Evolutionary conservation across 1,140 invertebrate genomes (phyloP), one percentile per base, ranked within the genome.

Genomic region (Magallana ariakensis): DNA sequence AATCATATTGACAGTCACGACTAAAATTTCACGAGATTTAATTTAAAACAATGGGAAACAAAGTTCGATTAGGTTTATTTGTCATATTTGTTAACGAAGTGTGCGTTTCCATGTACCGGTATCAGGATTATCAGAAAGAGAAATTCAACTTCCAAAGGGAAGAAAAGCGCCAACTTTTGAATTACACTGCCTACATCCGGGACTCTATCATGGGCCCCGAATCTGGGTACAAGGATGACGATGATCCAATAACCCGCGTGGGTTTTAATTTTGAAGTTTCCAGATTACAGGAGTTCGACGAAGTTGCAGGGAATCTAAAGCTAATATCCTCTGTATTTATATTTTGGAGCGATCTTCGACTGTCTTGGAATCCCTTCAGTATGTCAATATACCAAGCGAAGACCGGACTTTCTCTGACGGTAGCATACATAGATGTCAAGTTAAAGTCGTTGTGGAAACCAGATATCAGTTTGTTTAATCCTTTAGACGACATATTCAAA

Each of bases 261-360:
- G 66, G 66, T 26, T 33, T 75, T 2, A 19, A 26, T 19, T 75
- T 75, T 26, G 66, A 75, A 75, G 15, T 75, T 26, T 75, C 66
- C 11, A 75, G 26, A 75, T 22, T 75, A 26, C 22, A 75, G 22
- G 15, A 33, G 22, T 75, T 75, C 33, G 66, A 75, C 10, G 66
- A 75, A 75, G 22, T 75, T 75, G 66, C 66, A 26, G 66, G 66
- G 33, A 26, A 75, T 4, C 11, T 75, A 11, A 26, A 33, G 5
- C 66, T 75, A 26, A 19, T 75, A 13, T 75, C 66, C 3, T 75
- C 66, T 75, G 19, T 75, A 10, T 75, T 75, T 26, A 75, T 75
- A 26, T 33, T 75, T 26, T 75, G 66, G 66, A 10, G 1, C 15
- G 66, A 75, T 26, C 3, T 75, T 22, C 19, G 66, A 26, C 22